Evolutionary conservation across 2,888 invertebrate genomes (phyloP), one percentile per base, ranked within the genome.

Genomic region (Galeruca laticollis): DNA sequence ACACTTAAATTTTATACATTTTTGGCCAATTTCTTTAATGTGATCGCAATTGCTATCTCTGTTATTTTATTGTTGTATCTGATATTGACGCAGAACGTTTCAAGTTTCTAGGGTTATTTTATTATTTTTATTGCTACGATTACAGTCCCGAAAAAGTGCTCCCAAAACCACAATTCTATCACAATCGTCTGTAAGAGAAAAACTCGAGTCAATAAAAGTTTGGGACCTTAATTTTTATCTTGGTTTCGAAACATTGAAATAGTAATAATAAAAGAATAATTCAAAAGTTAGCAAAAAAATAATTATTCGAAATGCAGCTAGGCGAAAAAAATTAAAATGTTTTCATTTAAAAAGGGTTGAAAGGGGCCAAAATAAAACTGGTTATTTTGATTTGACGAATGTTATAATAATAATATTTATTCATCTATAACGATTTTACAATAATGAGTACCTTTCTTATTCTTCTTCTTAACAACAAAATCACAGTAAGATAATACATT

Each of bases 31-130:
- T 37, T 37, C 13, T 2, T n/a, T n/a, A 40, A 40, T 40, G 40
- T n/a, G n/a, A 40, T 40, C 40, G 40, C 40, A 40, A 40, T 40
- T 40, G 40, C 13, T n/a, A 10, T 40, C n/a, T 40, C 40, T 13
- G 40, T n/a, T 40, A 40, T 40, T 40, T 40, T 40, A 40, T 40
- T 40, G 11, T 40, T 40, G n/a, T 11, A n/a, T 40, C 13, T 40
- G 4, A 13, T 40, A 40, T 40, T n/a, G 40, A n/a, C n/a, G 6
- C 4, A 40, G 10, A 40, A 3, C 18, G 51, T 21, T 21, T 18
- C 51, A 21, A 51, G 11, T 51, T 51, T 21, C 51, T 18, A 21
- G 21, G 51, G 51, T 51, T 51, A 21, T 51, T 20, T 51, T 51
- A 11, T 51, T 51, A 51, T 21, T 20, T 20, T 49, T 21, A 51